Conservation (phyloP, 2,888 invertebrate genomes). For the Saturnia pavonia region DNA sequence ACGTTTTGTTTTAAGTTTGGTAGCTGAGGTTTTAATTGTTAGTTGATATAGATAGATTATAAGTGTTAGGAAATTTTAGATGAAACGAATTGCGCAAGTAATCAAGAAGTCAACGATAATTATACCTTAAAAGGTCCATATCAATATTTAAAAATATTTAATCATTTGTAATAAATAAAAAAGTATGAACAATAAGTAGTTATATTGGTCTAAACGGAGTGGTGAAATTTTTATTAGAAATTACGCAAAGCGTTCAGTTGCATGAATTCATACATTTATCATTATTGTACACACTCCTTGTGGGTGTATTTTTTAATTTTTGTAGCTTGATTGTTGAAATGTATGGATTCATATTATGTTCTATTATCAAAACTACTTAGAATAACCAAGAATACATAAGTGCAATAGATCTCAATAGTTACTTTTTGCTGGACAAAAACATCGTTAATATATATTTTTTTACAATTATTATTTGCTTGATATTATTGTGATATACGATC, state of each 20-base stretch:
- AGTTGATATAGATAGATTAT: conserved; percentile 58
- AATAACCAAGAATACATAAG: neutral
- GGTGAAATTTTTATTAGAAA: conserved; percentile 32
- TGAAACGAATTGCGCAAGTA: conserved; percentile 55
- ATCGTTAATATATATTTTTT: conserved; percentile 19
- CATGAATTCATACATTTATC: conserved; percentile 14
- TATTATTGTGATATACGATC: conserved; percentile 49
- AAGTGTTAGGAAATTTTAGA: conserved; percentile 64
- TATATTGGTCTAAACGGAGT: conserved; percentile 62
- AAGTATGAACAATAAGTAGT: conserved; percentile 79
- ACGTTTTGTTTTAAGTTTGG: conserved; percentile 50
- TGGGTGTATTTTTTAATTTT: conserved; percentile 1
- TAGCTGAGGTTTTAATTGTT: conserved; percentile 64
- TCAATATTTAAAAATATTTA: conserved; percentile 80
- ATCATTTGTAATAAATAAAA: conserved; percentile 70
- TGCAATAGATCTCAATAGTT: conserved; percentile 10
- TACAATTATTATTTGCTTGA: conserved; percentile 1
- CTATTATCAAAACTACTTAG: conserved; percentile 12
- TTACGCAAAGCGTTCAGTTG: conserved; percentile 73
- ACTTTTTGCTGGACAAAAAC: conserved; percentile 16
- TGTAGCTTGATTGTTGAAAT: conserved; percentile 3
- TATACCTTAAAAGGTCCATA: conserved; percentile 80
- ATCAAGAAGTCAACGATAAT: conserved; percentile 65
- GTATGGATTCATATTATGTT: conserved; percentile 8
- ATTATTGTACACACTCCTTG: conserved; percentile 21